phyloP scores from a whole-genome alignment of 2,797 vertebrate species.

The Neostethus bicornis region DNA sequence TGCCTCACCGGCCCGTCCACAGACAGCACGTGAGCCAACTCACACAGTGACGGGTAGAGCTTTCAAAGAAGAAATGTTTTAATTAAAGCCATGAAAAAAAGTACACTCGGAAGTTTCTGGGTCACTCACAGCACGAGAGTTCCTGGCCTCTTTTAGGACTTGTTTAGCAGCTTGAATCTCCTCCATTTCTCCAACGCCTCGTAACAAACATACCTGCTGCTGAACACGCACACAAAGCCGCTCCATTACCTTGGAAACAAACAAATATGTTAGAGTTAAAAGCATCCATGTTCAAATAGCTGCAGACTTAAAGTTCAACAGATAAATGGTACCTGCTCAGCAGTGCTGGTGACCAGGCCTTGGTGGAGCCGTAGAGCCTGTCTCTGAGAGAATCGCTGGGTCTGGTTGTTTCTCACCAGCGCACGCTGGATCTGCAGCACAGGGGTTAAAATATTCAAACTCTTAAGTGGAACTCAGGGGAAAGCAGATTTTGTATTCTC shows the following conservation, averaged over 20 bases:
- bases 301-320: conserved; percentile 3
- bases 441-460: neutral
- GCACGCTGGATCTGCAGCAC: conserved; percentile 85
- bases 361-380: conserved; percentile 92
- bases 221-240: conserved; percentile 88
- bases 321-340: conserved; percentile 84
- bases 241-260: conserved; percentile 87
- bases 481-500: conserved; percentile 6
- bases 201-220: conserved; percentile 87
- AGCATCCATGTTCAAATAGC: conserved; percentile 10
- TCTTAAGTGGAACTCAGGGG: neutral
- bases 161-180: conserved; percentile 88
- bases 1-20: conserved; percentile 89
- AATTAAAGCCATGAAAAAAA: conserved; percentile 17
- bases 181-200: conserved; percentile 82
- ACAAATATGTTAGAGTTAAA: conserved; percentile 13
- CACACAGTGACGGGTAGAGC: conserved; percentile 91
- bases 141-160: conserved; percentile 91
- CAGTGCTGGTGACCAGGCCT: conserved; percentile 89
- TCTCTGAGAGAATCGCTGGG: conserved; percentile 88
- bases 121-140: conserved; percentile 87
- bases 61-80: conserved; percentile 37
- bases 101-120: conserved; percentile 2
- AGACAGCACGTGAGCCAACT: conserved; percentile 88
- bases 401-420: conserved; percentile 91